These are phyloP conservation scores for Catocala nupta DNA, from an alignment of 2,888 invertebrate species.

Conservation along the genomic window DNA sequence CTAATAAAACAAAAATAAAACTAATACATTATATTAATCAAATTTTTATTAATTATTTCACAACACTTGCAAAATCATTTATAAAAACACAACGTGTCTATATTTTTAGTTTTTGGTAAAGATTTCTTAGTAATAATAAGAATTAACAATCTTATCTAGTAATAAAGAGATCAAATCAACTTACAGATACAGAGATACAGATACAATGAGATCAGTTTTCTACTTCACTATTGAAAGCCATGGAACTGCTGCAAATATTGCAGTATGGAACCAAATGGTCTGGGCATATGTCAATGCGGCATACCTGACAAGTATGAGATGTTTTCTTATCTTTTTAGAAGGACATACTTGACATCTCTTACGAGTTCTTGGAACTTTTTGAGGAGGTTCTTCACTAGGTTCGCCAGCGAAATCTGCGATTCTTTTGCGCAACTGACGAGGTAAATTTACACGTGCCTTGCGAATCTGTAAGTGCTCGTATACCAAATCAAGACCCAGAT, in stretches of 20 bases:
- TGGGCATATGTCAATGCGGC: slow-evolving; percentile 2
- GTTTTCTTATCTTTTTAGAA: not conserved
- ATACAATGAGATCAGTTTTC: not conserved
- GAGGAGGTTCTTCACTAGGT: not conserved
- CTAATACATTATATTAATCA: too few relatives aligned
- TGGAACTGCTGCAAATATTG: not conserved
- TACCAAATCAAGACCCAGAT: too few relatives aligned
- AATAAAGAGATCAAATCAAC: not conserved
- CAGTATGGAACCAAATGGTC: not conserved
- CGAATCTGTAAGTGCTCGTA: too few relatives aligned
- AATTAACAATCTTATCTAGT: not conserved
- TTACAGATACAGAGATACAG: not conserved
- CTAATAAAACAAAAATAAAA: too few relatives aligned
- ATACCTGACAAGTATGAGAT: not conserved
- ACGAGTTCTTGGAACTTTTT: not conserved
- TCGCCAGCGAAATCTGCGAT: not conserved
- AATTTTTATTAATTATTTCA: too few relatives aligned
- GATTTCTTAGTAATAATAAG: too few relatives aligned
- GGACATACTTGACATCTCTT: not conserved
- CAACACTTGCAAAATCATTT: too few relatives aligned
- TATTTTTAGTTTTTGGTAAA: too few relatives aligned
- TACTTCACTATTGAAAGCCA: not conserved
- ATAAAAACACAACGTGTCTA: too few relatives aligned
- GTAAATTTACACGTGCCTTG: slow-evolving; percentile 19
- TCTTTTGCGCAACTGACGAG: not conserved